Base-by-base conservation (phyloP, 2,888 invertebrate species). In the Lithosia quadra region DNA sequence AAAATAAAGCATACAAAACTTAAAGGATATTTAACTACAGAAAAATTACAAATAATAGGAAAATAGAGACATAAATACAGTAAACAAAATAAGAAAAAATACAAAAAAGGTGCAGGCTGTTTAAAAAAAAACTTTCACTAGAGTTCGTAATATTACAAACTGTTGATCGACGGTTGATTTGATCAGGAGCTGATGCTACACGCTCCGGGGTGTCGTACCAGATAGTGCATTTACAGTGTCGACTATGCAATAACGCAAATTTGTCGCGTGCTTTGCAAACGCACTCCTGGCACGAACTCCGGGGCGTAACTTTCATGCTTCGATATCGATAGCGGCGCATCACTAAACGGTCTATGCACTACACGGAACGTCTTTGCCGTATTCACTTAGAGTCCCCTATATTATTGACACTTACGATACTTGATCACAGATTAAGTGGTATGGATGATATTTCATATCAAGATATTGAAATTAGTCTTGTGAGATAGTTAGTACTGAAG, bases 181-280 rank as follows among this genome's bases (percentile, higher is more conserved):
- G 83, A 83, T 81, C 91, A 86, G 91, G 89, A 91, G 84, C 93
- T 67, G 94, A 88, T 85, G 94, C 88, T 88, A 90, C 88, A 95
- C 96, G 95, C 95, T 93, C 95, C 96, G 97, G 97, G 96, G 97
- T 98, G 98, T 98, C 98, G 99, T 99, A 99, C 99, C 98, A 99
- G 98, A 99, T 98, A 98, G 99, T 99, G 99, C 99, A 99, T 99
- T 99, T 99, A 99, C 99, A 99, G 97, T 96, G 95, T 96, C 93
- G 94, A 92, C 88, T 92, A 93, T 94, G 94, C 93, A 81, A 86
- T 86, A 91, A 91, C 89, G 93, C 93, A 93, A 95, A 92, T 87
- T 90, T 90, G 93, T 88, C 87, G 88, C 89, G 94, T 92, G 94
- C 95, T 95, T 96, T 98, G 98, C 98, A 99, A 98, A 99, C 98